Evolutionary conservation across 2,888 invertebrate species (phyloP).

Genomic region (Lottia gigantea): DNA sequence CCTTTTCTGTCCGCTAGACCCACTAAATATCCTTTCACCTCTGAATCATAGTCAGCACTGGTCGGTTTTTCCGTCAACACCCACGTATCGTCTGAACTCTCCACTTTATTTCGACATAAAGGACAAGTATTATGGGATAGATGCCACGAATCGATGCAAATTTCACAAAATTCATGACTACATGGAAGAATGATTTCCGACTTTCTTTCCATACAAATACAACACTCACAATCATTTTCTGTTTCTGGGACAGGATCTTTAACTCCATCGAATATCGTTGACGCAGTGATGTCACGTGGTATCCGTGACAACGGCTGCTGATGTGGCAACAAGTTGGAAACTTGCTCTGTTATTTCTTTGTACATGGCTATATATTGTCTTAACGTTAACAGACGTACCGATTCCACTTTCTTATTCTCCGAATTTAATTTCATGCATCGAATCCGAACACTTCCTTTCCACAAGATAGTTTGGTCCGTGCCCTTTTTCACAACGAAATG

Average conservation of each 20-base stretch:
- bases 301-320: constrained; percentile 27
- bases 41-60: constrained; percentile 56
- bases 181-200: constrained; percentile 79
- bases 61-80: constrained; percentile 64
- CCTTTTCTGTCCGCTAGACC: constrained; percentile 57
- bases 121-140: constrained; percentile 79
- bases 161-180: constrained; percentile 78
- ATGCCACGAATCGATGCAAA: constrained; percentile 81
- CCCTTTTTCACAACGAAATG: constrained; percentile 77
- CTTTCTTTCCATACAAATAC: constrained; percentile 79
- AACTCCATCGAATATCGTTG: constrained; percentile 54
- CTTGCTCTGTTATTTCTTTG: constrained; percentile 62
- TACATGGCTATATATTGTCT: constrained; percentile 76
- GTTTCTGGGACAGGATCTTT: constrained; percentile 27
- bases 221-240: constrained; percentile 74
- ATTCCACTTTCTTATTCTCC: constrained; percentile 68
- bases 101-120: constrained; percentile 75
- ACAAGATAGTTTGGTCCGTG: constrained; percentile 75
- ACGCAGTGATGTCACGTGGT: constrained; percentile 49
- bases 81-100: constrained; percentile 74
- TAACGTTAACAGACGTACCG: constrained; percentile 74
- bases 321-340: constrained; percentile 40
- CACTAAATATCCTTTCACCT: constrained; percentile 60
- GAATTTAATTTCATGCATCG: constrained; percentile 63
- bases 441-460: constrained; percentile 79